phyloP scores from a whole-genome alignment of 2,113 vertebrate genomes.

The Phrynosoma blainvillii region DNA sequence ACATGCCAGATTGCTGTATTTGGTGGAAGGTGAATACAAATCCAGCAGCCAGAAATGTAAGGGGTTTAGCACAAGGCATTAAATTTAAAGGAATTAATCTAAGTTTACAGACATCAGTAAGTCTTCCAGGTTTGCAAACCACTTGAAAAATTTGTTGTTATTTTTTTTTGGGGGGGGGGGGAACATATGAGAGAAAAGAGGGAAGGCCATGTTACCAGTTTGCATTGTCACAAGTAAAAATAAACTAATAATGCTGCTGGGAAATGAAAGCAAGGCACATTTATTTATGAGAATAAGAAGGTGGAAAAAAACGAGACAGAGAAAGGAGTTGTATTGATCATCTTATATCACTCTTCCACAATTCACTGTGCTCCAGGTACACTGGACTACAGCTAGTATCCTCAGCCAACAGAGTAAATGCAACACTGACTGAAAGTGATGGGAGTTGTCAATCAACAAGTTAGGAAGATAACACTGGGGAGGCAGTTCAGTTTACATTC shows the following conservation, averaged over 20 bases:
- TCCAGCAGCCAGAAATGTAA: background rate
- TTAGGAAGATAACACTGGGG: no score
- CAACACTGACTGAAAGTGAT: no score
- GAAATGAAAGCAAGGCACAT: background rate
- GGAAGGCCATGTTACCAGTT: background rate
- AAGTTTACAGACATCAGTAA: background rate
- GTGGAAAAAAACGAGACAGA: no score
- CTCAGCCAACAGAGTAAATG: no score
- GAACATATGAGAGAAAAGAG: background rate
- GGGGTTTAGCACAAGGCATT: background rate
- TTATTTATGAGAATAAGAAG: no score
- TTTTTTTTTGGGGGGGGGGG: no score
- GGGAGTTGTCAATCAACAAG: no score
- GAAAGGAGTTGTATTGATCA: no score
- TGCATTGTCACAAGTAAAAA: background rate
- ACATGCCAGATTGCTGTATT: background rate
- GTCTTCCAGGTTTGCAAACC: background rate
- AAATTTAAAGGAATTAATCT: background rate
- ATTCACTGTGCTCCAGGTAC: no score
- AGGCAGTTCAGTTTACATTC: no score
- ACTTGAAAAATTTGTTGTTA: background rate
- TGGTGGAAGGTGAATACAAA: background rate
- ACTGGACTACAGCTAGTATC: no score
- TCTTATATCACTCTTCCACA: no score
- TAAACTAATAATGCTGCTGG: background rate